phyloP scores from a whole-genome alignment of 2,888 invertebrate species.

The Orthosia gracilis region DNA sequence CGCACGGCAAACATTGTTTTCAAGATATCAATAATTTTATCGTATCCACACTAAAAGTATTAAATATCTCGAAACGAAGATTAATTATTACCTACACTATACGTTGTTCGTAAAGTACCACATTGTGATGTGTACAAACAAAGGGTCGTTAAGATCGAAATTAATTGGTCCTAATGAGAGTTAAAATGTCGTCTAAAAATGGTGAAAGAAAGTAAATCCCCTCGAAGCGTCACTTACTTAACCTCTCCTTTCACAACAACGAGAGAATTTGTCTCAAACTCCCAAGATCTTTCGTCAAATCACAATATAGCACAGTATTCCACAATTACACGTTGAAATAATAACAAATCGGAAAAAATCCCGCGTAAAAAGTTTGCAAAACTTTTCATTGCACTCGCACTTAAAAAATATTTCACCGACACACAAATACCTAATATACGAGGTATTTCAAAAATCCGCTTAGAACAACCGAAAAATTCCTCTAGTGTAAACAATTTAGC shows the following conservation, averaged over 20 bases:
- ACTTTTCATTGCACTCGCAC: conserved; percentile 29
- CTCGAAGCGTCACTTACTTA: neutral
- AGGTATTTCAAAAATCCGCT: conserved; percentile 1
- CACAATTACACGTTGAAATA: no score
- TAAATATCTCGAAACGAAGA: neutral
- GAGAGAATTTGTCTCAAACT: neutral
- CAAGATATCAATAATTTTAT: conserved; percentile 1
- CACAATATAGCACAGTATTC: neutral
- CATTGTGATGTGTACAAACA: conserved; percentile 11
- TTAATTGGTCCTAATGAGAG: conserved; percentile 9
- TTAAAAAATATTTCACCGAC: conserved; percentile 4
- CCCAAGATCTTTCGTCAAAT: neutral
- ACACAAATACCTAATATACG: neutral
- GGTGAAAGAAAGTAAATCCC: neutral
- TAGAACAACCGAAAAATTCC: conserved; percentile 14
- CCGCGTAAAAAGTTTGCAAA: conserved; percentile 48
- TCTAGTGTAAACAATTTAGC: conserved; percentile 53
- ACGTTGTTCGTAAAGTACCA: neutral
- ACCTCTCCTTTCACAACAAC: no score
- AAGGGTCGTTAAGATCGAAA: neutral
- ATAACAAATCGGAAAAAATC: neutral
- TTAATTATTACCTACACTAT: neutral
- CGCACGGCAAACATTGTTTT: neutral
- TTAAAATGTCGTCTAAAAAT: neutral
- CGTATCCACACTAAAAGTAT: neutral